These are phyloP conservation scores for Alcis repandata DNA, from an alignment of 2,888 invertebrate species.

Conservation along the genomic window DNA sequence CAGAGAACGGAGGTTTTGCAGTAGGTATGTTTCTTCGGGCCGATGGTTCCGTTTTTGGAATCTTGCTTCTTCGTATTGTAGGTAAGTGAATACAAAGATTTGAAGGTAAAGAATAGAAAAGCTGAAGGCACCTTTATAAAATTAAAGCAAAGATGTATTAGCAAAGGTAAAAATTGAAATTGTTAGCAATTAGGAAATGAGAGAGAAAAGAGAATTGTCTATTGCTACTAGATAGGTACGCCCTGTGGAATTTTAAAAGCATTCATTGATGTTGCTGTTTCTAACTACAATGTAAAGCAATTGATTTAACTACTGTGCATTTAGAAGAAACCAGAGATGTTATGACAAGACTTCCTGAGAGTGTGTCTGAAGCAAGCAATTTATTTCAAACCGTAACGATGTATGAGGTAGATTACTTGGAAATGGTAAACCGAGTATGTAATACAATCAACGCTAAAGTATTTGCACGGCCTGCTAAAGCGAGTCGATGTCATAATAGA, in stretches of 20 bases:
- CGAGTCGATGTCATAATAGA: constrained; percentile 61
- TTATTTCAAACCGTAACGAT: constrained; percentile 31
- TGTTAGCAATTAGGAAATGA: background rate
- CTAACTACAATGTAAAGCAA: background rate
- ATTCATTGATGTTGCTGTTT: background rate
- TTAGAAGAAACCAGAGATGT: background rate
- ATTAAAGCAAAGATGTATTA: background rate
- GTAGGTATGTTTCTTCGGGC: background rate
- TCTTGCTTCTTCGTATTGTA: background rate
- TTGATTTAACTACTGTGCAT: background rate
- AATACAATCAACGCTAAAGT: constrained; percentile 45
- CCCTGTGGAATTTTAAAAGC: background rate
- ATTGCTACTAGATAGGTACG: too few relatives aligned
- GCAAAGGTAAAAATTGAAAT: background rate
- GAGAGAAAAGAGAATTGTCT: background rate
- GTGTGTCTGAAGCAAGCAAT: constrained; percentile 2
- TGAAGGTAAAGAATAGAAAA: background rate
- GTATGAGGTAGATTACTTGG: constrained; percentile 41
- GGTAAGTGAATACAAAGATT: background rate
- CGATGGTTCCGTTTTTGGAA: background rate
- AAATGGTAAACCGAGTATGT: constrained; percentile 40
- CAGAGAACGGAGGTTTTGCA: constrained; percentile 11
- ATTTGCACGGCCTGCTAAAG: constrained; percentile 47
- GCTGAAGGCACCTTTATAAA: background rate
- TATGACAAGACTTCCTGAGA: constrained; percentile 1